A percentile compares a stretch with the other conserved stretches of the same genome.
Evolutionary conservation across 1,140 invertebrate species (phyloP).

Genomic region (Zaprionus inermis): DNA sequence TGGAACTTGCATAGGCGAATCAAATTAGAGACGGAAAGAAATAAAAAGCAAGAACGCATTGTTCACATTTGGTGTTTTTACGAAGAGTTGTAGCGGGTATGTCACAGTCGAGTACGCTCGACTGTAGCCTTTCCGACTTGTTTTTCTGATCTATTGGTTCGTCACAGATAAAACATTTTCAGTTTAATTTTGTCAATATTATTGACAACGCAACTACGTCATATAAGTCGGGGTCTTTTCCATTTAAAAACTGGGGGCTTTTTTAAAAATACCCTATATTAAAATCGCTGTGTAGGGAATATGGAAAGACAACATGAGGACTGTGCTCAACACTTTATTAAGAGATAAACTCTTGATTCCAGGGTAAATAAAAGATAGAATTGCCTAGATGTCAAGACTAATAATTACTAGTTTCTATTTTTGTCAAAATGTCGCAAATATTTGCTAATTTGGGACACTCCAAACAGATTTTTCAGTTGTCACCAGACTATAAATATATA

Average conservation of each 20-base stretch:
- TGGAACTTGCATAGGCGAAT: no score
- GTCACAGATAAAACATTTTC: slow-evolving; percentile 6
- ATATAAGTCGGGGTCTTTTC: slow-evolving; percentile 15
- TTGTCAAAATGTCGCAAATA: slow-evolving; percentile 36
- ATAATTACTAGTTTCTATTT: slow-evolving; percentile 4
- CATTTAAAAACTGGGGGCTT: slow-evolving; percentile 6
- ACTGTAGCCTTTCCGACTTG: no score
- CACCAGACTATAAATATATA: background rate
- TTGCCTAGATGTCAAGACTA: background rate
- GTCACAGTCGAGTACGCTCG: no score
- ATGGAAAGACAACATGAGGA: background rate
- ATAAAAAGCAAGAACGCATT: no score
- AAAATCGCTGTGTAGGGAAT: background rate
- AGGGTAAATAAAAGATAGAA: background rate
- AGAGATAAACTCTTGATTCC: background rate
- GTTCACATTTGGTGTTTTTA: no score
- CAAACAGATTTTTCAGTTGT: background rate
- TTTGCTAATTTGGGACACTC: slow-evolving; percentile 31
- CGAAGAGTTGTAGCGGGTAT: no score
- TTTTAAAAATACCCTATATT: slow-evolving; percentile 9
- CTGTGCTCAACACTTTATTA: background rate
- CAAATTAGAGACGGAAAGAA: no score
- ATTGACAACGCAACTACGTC: background rate
- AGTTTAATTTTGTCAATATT: slow-evolving; percentile 21
- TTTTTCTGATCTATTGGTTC: background rate